Percentiles rank a stretch among this genome's conserved stretches.
These are phyloP conservation scores for Chelmon rostratus DNA, from an alignment of 2,797 vertebrate species.

Conservation along the genomic window DNA sequence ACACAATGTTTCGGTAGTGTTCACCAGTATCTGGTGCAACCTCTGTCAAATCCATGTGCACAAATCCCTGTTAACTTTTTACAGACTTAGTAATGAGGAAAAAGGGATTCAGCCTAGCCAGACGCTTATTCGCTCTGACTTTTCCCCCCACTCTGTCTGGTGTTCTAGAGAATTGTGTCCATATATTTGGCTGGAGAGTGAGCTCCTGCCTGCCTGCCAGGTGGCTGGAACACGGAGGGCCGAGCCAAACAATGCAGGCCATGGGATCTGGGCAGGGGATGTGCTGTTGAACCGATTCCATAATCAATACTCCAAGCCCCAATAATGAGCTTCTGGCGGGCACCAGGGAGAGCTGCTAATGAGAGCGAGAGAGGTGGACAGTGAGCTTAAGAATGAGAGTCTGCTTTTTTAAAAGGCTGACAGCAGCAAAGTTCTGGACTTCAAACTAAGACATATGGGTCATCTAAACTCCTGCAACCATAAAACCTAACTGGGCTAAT, in stretches of 20 bases:
- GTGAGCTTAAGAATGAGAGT: conserved; percentile 8
- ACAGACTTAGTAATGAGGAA: neutral
- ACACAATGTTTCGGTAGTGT: neutral
- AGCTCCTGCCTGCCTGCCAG: conserved; percentile 9
- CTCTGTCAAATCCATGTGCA: neutral
- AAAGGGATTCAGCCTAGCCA: neutral
- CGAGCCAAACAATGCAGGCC: conserved; percentile 13
- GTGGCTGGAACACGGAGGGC: neutral
- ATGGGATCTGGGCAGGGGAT: conserved; percentile 24
- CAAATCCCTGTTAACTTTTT: neutral
- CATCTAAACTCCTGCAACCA: conserved; percentile 26
- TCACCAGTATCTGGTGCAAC: neutral
- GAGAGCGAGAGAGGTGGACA: conserved; percentile 35
- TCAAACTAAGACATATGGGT: conserved; percentile 49
- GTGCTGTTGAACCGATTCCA: conserved; percentile 40
- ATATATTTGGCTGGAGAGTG: conserved; percentile 1
- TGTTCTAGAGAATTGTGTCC: neutral
- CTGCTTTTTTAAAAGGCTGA: conserved; percentile 39
- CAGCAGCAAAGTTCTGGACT: conserved; percentile 41
- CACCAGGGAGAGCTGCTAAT: conserved; percentile 50
- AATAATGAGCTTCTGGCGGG: conserved; percentile 47
- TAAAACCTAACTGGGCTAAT: conserved; percentile 8
- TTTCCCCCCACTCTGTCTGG: neutral
- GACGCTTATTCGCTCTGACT: neutral
- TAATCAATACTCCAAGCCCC: conserved; percentile 61